Base-by-base conservation (phyloP, 2,113 vertebrate species). In the Eurypyga helias region DNA sequence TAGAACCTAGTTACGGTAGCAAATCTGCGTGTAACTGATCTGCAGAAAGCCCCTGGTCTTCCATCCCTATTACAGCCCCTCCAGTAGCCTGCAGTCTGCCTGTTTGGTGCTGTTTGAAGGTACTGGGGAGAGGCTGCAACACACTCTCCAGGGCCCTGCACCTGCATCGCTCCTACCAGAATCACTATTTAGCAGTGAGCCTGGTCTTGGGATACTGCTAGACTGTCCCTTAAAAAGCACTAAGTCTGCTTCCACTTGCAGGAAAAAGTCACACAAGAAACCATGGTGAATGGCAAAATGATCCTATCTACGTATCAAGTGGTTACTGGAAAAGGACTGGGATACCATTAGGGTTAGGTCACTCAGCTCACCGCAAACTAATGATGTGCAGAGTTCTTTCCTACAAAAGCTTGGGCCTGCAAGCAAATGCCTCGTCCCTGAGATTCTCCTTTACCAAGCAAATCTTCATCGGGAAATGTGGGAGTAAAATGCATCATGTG, bases 311-410 rank as follows among this genome's bases (percentile, higher is more conserved):
- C 3, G 6, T n/a, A n/a, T 33, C 2, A 3, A 93, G 85, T 18
- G 82, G 78, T 77, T 95, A 43, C 64, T 92, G 83, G 85, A 83
- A 57, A 41, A 83, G 38, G 64, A 28, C 6, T 51, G 55, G 64
- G 88, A 90, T 94, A 48, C 48, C 87, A 65, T 12, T 23, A 73
- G 46, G 46, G 33, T 92, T 83, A 93, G 71, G 88, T 96, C 80
- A 80, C 36, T 49, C 65, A 26, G 92, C 58, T 90, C 6, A 5
- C 83, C 3, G 0, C 88, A 90, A 26, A 65, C 54, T 72, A 76
- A 90, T 4, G 11, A 85, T 14, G 26, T 51, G 29, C 79, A 83
- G 78, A 7, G 54, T 4, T 80, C 64, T 62, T 78, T 70, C 49
- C 60, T 78, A 43, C 0, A 0, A 71, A 33, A 90, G 45, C 51